Base-by-base conservation (phyloP, 2,113 vertebrate genomes). In the Tetraodon nigroviridis region DNA sequence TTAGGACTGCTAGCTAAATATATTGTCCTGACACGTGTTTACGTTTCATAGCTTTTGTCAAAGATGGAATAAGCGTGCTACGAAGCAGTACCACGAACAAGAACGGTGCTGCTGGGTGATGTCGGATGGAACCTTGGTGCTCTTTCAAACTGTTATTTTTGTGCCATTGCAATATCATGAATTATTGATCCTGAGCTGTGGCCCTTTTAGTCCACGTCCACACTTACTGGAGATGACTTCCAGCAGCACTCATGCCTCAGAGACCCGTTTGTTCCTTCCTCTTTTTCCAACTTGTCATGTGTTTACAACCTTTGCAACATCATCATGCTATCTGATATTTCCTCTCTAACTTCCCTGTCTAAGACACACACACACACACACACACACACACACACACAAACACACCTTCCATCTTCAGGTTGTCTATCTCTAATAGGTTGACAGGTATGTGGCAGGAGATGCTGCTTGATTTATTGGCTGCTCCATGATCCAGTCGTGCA, bases 401-500 rank as follows among this genome's bases (percentile, higher is more conserved):
- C 44, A 45, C 44, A 45, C 44, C 44, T 27, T 75, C 79, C 83
- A 81, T 85, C 80, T 83, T 77, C 77, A 64, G 69, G 60, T 82
- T 78, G 75, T 82, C 83, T 78, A 71, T 71, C 66, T 71, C 76
- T 81, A 87, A 84, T 87, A 87, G 71, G 78, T 51, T 83, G 84
- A 86, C 81, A 83, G 71, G 69, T 87, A 75, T 79, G 80, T 85
- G 87, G 75, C 78, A 71, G 71, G 69, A 60, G 78, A 84, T 77
- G 74, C 76, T 57, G 68, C 29, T 78, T 87, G 86, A 90, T 89
- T 88, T 88, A 90, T 88, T 82, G 80, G 78, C n/a, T 71, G 71
- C 74, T 76, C 75, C 57, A 45, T 67, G 75, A 88, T 79, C 70
- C 80, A 68, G 70, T 81, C 75, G 67, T 76, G 85, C 82, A 77